A percentile compares a stretch with the other conserved stretches of the same genome.
Evolutionary conservation across 1,140 invertebrate species (phyloP).

Genomic region (Drosophila kohkoa): DNA sequence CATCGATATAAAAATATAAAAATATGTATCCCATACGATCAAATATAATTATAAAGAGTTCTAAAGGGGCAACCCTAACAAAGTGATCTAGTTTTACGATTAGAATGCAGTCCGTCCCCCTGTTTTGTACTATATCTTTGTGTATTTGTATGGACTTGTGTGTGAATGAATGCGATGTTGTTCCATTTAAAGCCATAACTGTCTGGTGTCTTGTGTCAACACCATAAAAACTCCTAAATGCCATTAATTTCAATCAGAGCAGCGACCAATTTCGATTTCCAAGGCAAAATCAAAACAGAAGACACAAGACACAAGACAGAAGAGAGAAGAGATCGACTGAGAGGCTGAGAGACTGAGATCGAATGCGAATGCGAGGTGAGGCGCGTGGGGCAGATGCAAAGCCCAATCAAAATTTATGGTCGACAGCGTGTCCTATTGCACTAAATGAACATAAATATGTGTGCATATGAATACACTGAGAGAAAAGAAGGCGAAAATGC

Average conservation of each 20-base stretch:
- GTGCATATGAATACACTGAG: background rate
- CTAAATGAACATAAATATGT: slow-evolving; percentile 32
- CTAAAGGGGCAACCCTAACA: background rate
- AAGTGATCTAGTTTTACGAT: slow-evolving; percentile 3
- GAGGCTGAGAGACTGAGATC: too few relatives aligned
- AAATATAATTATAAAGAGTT: background rate
- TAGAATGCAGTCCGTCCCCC: background rate
- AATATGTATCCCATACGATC: background rate
- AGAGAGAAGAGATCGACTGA: too few relatives aligned
- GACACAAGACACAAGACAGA: background rate
- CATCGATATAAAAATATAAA: background rate
- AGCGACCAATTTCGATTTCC: background rate
- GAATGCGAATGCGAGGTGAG: slow-evolving; percentile 8
- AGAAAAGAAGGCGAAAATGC: too few relatives aligned
- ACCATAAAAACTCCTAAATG: slow-evolving; percentile 43
- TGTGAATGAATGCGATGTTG: slow-evolving; percentile 7
- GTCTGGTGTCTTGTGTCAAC: slow-evolving; percentile 43
- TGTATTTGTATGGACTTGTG: slow-evolving; percentile 5
- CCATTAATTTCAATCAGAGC: slow-evolving; percentile 65
- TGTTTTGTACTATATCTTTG: background rate
- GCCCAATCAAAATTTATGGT: slow-evolving; percentile 61
- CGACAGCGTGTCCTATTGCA: slow-evolving; percentile 56
- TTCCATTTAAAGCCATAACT: slow-evolving; percentile 33
- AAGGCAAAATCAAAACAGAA: background rate
- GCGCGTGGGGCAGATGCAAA: slow-evolving; percentile 13